A percentile compares a stretch with the other conserved stretches of the same genome.
Conservation (phyloP, 2,797 vertebrate species). For the Amniataba percoides region DNA sequence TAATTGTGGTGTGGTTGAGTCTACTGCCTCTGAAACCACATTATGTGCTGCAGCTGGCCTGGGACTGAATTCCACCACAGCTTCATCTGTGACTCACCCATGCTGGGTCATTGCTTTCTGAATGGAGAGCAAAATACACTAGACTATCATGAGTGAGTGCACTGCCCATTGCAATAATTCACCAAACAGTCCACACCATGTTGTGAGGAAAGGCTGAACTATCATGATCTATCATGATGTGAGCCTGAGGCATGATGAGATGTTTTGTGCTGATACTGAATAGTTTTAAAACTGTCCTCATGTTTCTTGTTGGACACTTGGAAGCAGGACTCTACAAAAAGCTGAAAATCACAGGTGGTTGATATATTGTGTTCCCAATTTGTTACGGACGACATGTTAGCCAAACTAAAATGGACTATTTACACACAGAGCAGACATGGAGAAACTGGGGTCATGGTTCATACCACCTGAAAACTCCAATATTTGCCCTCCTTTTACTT, state of each 20-base stretch:
- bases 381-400: background rate
- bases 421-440: background rate
- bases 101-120: conserved; percentile 17
- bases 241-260: background rate
- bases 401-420: background rate
- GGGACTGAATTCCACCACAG: conserved; percentile 31
- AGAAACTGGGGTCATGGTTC: background rate
- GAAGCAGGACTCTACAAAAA: background rate
- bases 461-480: background rate
- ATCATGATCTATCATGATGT: background rate
- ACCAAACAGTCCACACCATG: background rate
- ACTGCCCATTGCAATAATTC: conserved; percentile 8
- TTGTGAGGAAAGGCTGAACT: background rate
- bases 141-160: conserved; percentile 13
- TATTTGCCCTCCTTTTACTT: background rate
- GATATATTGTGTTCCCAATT: background rate
- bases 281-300: background rate
- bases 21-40: conserved; percentile 52
- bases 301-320: background rate
- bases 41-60: conserved; percentile 44
- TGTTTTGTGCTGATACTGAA: background rate
- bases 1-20: conserved; percentile 38
- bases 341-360: conserved; percentile 1
- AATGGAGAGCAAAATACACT: conserved; percentile 30
- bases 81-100: conserved; percentile 55